A percentile compares a stretch with the other conserved stretches of the same genome.
phyloP scores from a whole-genome alignment of 2,888 invertebrate genomes.

The Drosophila nr. medialis region DNA sequence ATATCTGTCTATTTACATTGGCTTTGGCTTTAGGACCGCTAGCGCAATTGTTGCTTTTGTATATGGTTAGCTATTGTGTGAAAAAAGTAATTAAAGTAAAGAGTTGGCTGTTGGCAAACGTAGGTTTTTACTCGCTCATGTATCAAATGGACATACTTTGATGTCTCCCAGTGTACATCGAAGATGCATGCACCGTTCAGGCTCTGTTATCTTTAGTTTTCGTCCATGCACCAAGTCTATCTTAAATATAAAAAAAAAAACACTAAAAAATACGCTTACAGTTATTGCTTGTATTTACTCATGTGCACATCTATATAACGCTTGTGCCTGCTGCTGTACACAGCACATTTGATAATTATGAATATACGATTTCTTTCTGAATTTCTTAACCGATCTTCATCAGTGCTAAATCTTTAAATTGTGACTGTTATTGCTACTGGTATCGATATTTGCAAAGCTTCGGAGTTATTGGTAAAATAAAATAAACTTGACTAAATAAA shows the following conservation, averaged over 20 bases:
- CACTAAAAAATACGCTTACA: not conserved
- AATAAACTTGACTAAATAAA: not conserved
- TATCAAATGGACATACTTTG: not conserved
- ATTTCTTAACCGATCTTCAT: not conserved
- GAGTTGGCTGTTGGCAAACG: not conserved
- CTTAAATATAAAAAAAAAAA: not conserved
- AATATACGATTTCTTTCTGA: not conserved
- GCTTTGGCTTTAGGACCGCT: not conserved
- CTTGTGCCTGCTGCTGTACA: not conserved
- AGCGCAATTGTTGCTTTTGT: not conserved
- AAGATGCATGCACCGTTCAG: not conserved
- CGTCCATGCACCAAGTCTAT: not conserved
- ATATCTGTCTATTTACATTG: not conserved
- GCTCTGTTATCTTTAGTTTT: not conserved
- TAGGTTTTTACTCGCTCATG: not conserved
- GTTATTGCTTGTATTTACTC: constrained; percentile 1
- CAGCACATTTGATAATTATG: not conserved
- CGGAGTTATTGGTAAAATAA: not conserved
- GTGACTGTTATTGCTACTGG: not conserved
- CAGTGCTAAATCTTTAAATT: not conserved
- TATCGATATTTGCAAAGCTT: not conserved
- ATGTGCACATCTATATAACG: not conserved
- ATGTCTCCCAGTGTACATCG: not conserved
- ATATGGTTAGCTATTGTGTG: not conserved
- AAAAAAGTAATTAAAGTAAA: not conserved